phyloP scores from a whole-genome alignment of 2,113 vertebrate species.

The Dolichotis patagonum region DNA sequence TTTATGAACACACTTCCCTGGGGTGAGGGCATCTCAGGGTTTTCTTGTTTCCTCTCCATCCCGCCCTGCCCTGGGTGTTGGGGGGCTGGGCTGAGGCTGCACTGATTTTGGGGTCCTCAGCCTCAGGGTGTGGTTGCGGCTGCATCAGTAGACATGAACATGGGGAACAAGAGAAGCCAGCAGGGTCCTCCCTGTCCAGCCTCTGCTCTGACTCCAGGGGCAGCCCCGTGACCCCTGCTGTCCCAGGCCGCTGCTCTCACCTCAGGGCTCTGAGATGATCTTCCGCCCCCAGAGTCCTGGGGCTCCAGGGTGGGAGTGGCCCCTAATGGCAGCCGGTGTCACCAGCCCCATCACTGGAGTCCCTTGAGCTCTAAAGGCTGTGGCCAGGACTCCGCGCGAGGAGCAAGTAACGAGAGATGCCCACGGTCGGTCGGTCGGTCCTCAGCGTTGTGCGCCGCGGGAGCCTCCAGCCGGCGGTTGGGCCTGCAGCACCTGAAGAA shows the following conservation, averaged over 20 bases:
- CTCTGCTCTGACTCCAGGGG: neutral
- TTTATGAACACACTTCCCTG: neutral
- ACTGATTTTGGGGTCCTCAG: neutral
- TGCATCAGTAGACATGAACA: fast-evolving
- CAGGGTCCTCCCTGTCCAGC: neutral
- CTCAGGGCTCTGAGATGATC: neutral
- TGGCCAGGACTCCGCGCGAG: neutral
- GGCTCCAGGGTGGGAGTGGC: neutral
- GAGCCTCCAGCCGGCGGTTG: neutral
- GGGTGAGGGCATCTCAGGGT: neutral
- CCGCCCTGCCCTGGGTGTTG: neutral
- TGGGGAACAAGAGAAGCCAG: neutral
- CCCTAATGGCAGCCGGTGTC: neutral
- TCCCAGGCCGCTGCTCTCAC: neutral
- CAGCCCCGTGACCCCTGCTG: neutral
- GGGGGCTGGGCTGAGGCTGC: neutral
- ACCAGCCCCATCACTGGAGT: neutral
- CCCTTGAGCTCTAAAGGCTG: neutral
- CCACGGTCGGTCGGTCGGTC: no score
- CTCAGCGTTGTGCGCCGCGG: neutral
- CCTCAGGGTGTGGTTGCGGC: neutral
- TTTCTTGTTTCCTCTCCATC: no score
- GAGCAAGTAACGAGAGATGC: neutral
- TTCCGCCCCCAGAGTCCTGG: neutral
- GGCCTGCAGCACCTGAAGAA: neutral